Conservation (phyloP, 2,797 vertebrate species). For the Poecilia gillii region DNA sequence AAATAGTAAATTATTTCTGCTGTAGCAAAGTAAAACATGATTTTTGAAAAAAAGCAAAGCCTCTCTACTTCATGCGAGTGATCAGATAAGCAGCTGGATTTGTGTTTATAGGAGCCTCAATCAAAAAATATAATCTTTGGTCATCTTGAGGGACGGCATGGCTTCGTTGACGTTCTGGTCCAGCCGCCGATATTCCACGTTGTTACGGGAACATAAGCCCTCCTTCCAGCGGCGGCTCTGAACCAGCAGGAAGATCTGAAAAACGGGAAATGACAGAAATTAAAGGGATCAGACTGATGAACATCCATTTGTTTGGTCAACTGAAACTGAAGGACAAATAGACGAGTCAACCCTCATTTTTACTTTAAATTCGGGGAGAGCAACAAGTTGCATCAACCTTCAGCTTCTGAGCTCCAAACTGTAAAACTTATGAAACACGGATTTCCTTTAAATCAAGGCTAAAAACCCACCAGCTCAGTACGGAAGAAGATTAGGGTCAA, state of each 20-base stretch:
- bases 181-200: conserved; percentile 89
- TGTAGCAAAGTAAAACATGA: not conserved
- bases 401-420: too few relatives aligned
- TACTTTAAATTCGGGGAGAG: too few relatives aligned
- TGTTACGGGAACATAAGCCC: conserved; percentile 88
- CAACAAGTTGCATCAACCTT: too few relatives aligned
- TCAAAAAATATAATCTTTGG: conserved; percentile 94
- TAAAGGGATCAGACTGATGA: conserved; percentile 9
- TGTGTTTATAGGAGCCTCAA: conserved; percentile 16
- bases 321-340: not conserved
- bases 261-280: not conserved
- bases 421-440: too few relatives aligned
- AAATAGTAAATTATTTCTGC: not conserved
- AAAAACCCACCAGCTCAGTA: too few relatives aligned
- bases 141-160: conserved; percentile 96
- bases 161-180: conserved; percentile 95
- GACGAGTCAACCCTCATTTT: not conserved
- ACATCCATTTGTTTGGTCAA: not conserved
- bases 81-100: conserved; percentile 2
- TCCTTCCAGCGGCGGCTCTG: conserved; percentile 94
- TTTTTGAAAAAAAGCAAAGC: conserved; percentile 27
- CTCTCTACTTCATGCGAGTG: conserved; percentile 6
- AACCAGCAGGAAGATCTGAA: conserved; percentile 89
- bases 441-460: too few relatives aligned
- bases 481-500: too few relatives aligned